Conservation (phyloP, 2,888 invertebrate genomes). For the Mantis religiosa region DNA sequence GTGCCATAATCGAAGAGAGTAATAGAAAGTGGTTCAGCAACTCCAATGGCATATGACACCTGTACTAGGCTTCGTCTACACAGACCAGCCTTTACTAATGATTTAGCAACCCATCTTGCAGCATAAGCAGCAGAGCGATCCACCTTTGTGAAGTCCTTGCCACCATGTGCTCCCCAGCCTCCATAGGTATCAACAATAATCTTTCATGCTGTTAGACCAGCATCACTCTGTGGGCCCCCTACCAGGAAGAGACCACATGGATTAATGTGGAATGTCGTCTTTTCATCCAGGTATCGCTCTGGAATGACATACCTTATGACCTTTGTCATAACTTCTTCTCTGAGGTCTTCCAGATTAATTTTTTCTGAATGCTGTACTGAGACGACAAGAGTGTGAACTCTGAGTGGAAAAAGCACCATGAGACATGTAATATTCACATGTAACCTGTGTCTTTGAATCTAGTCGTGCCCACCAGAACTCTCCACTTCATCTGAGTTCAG, state of each 20-base stretch:
- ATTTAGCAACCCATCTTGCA: slow-evolving; percentile 98
- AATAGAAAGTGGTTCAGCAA: slow-evolving; percentile 94
- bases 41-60: slow-evolving; percentile 97
- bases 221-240: slow-evolving; percentile 97
- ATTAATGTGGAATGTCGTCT: slow-evolving; percentile 92
- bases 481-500: slow-evolving; percentile 81
- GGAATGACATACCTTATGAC: slow-evolving; percentile 93
- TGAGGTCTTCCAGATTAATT: slow-evolving; percentile 75
- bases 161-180: slow-evolving; percentile 99
- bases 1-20: slow-evolving; percentile 97
- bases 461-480: slow-evolving; percentile 94
- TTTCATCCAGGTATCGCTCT: slow-evolving; percentile 80
- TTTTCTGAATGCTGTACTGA: slow-evolving; percentile 96
- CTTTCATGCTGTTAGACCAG: slow-evolving; percentile 95
- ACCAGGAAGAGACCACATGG: slow-evolving; percentile 95
- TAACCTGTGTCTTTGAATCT: slow-evolving; percentile 90
- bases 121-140: slow-evolving; percentile 90
- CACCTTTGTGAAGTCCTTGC: slow-evolving; percentile 88
- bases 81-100: slow-evolving; percentile 88
- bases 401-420: slow-evolving; percentile 93
- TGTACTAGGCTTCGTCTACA: slow-evolving; percentile 95
- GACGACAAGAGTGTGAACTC: slow-evolving; percentile 96
- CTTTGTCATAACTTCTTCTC: slow-evolving; percentile 80
- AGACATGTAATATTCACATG: slow-evolving; percentile 89
- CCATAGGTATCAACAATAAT: slow-evolving; percentile 99